Evolutionary conservation across 2,888 invertebrate genomes (phyloP), one percentile per base, ranked within the genome.

Genomic region (Phengaris alcon): DNA sequence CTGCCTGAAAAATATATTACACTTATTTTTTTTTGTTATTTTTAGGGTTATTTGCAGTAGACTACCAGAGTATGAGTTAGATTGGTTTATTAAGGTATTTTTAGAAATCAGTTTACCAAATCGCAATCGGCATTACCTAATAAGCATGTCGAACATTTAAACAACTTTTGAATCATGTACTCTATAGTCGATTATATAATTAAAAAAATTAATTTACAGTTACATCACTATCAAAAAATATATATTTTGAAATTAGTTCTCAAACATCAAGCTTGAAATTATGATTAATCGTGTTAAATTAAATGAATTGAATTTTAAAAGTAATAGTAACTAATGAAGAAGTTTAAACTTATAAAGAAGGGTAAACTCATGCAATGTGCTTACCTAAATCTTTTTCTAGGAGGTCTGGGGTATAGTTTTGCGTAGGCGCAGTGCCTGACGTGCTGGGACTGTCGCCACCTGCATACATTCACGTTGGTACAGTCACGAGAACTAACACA

Each of bases 361-460:
- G 64, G 51, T 64, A 15, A 57, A 73, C 10, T 15, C 59, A 74
- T 64, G 64, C 64, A 64, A 51, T 74, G 59, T 51, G 84, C 92
- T 92, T 87, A 93, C 93, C 93, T 82, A 91, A 89, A 81, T 90
- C 90, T 81, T 90, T 88, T 81, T 91, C 92, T 80, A 85, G 82
- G 81, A 91, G 84, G 80, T 88, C 89, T 74, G 84, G 83, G 73
- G 82, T 83, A 83, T 85, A 85, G 77, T 81, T 84, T 78, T 83
- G 86, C 78, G 86, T 82, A 75, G 87, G 82, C 76, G 82, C 79
- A 77, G 82, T 80, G 76, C 84, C 82, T 13, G 90, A 88, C 2
- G 90, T 83, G 74, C 89, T 88, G 73, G 91, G 84, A 78, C 83
- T 84, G 73, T 92, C 93, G 75, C 86, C 91, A 91, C 93, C 93